Percentiles rank a stretch among this genome's conserved stretches.
Conservation (phyloP, 2,888 invertebrate species). For the Xanthostigma xanthostigma region DNA sequence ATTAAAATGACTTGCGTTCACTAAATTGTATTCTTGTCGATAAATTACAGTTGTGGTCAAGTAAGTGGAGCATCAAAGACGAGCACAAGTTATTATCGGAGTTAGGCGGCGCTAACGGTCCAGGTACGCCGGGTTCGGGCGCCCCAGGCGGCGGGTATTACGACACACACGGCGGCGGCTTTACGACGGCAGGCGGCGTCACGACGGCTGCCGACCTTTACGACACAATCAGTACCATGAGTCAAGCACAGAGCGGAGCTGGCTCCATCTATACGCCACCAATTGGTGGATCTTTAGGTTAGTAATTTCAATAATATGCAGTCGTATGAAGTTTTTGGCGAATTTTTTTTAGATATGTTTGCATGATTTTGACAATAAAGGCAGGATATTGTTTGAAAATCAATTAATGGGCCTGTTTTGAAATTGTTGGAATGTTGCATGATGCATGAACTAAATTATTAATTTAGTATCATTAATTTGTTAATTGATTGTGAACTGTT, state of each 20-base stretch:
- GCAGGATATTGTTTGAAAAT: too few species aligned
- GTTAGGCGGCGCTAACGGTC: slow-evolving; percentile 45
- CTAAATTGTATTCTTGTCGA: not conserved
- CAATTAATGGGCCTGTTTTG: too few species aligned
- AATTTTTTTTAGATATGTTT: slow-evolving; percentile 2
- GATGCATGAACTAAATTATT: too few species aligned
- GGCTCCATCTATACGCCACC: slow-evolving; percentile 58
- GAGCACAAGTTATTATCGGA: slow-evolving; percentile 78
- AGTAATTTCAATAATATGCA: slow-evolving; percentile 18
- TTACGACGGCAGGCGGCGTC: slow-evolving; percentile 36
- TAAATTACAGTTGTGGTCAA: slow-evolving; percentile 54
- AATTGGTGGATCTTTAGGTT: slow-evolving; percentile 51
- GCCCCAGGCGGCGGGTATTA: slow-evolving; percentile 33
- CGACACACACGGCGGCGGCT: slow-evolving; percentile 39
- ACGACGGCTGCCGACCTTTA: slow-evolving; percentile 39
- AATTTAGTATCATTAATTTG: too few species aligned
- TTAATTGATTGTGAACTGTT: too few species aligned
- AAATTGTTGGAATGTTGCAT: too few species aligned
- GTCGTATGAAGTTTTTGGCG: slow-evolving; percentile 3
- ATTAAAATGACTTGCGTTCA: not conserved
- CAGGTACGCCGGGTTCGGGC: slow-evolving; percentile 19
- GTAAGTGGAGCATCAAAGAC: slow-evolving; percentile 84
- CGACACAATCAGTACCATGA: slow-evolving; percentile 57
- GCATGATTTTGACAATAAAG: too few species aligned
- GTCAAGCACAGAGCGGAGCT: slow-evolving; percentile 51